Percentiles rank a stretch among this genome's conserved stretches.
Evolutionary conservation across 2,797 vertebrate genomes (phyloP).

Genomic region (Phrynocephalus vlangalii): DNA sequence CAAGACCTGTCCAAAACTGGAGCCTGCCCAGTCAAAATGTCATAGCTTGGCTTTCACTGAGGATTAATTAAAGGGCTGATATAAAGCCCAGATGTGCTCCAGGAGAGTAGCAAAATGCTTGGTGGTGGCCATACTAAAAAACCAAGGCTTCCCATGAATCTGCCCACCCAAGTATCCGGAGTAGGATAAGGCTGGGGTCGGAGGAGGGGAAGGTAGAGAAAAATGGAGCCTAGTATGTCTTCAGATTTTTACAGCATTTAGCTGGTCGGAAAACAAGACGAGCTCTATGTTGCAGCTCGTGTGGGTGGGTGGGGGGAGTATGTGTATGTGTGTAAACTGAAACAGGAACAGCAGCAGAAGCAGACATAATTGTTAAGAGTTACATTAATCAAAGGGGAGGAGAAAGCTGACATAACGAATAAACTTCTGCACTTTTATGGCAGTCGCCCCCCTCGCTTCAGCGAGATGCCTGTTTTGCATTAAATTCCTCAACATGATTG

Average conservation of each 20-base stretch:
- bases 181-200: conserved; percentile 73
- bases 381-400: conserved; percentile 39
- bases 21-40: conserved; percentile 99
- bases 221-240: conserved; percentile 62
- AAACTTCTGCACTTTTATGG: conserved; percentile 58
- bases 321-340: conserved; percentile 1
- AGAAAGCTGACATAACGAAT: conserved; percentile 60
- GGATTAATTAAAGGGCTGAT: conserved; percentile 99
- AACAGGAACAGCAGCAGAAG: conserved; percentile 35
- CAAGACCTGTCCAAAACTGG: conserved; percentile 96
- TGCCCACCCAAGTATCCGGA: conserved; percentile 86
- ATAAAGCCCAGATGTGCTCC: conserved; percentile 99
- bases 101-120: conserved; percentile 87
- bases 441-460: not conserved
- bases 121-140: conserved; percentile 80
- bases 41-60: conserved; percentile 99
- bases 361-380: conserved; percentile 61
- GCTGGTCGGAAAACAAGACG: conserved; percentile 65
- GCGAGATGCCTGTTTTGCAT: conserved; percentile 52
- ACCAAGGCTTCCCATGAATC: conserved; percentile 78
- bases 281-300: conserved; percentile 63
- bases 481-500: conserved; percentile 59
- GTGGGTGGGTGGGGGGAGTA: conserved; percentile 48
- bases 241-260: conserved; percentile 68
- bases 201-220: conserved; percentile 62